Conservation (phyloP, 2,113 vertebrate genomes). For the Coptodon rendalli region DNA sequence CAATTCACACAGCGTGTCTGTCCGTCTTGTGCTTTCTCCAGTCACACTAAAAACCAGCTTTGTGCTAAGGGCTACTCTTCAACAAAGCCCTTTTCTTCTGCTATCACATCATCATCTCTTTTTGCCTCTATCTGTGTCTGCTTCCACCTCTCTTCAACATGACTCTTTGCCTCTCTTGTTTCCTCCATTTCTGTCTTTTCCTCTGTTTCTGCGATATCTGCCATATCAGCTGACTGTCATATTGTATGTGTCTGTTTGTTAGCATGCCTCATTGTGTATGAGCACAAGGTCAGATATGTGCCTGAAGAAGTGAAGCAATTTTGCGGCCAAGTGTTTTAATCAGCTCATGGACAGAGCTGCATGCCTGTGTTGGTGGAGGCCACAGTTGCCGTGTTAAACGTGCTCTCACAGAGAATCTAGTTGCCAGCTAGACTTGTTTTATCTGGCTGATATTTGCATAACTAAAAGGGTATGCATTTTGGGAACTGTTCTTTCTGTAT, state of each 20-base stretch:
- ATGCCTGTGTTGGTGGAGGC: background rate
- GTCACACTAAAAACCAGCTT: slow-evolving; percentile 44
- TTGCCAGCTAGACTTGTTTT: slow-evolving; percentile 9
- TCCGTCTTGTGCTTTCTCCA: slow-evolving; percentile 21
- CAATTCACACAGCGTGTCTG: background rate
- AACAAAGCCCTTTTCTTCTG: slow-evolving; percentile 51
- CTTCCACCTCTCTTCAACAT: slow-evolving; percentile 17
- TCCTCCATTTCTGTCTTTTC: background rate
- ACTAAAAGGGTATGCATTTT: background rate
- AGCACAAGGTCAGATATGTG: slow-evolving; percentile 28
- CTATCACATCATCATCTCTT: slow-evolving; percentile 47
- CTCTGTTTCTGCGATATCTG: slow-evolving; percentile 18
- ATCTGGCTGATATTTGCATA: slow-evolving; percentile 16
- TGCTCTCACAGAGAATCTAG: background rate
- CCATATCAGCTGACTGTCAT: slow-evolving; percentile 63
- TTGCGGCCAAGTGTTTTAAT: slow-evolving; percentile 21
- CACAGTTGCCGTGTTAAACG: background rate
- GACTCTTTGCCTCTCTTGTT: slow-evolving; percentile 10
- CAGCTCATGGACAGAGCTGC: slow-evolving; percentile 5
- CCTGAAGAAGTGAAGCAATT: slow-evolving; percentile 19
- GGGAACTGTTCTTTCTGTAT: background rate
- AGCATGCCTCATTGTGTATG: slow-evolving; percentile 17
- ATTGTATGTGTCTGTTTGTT: slow-evolving; percentile 39
- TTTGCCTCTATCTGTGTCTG: slow-evolving; percentile 14
- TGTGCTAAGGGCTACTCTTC: slow-evolving; percentile 43